Conservation (phyloP, 1,140 invertebrate genomes). For the Drosophila kepulauana region DNA sequence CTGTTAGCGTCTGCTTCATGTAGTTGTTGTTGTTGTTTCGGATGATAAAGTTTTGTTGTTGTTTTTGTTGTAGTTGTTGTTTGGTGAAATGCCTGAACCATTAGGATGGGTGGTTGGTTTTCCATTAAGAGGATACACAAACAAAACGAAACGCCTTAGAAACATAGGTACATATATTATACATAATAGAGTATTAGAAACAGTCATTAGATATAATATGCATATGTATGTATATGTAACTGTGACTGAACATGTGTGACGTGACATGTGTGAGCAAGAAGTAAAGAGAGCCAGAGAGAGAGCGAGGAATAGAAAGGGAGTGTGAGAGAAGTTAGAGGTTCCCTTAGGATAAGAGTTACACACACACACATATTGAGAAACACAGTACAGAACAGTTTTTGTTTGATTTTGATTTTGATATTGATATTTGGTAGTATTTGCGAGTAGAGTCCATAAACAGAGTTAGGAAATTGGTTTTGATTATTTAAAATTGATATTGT, state of each 20-base stretch:
- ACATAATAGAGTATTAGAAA: slow-evolving; percentile 42
- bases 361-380: slow-evolving; percentile 41
- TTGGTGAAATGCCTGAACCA: slow-evolving; percentile 69
- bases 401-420: no score
- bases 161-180: slow-evolving; percentile 17
- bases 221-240: slow-evolving; percentile 27
- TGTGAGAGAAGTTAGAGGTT: slow-evolving; percentile 60
- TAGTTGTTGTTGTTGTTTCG: slow-evolving; percentile 50
- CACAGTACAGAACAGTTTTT: slow-evolving; percentile 36
- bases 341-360: slow-evolving; percentile 36
- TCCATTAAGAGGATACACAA: slow-evolving; percentile 47
- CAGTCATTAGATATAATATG: slow-evolving; percentile 39
- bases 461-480: slow-evolving; percentile 31
- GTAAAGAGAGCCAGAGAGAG: slow-evolving; percentile 31
- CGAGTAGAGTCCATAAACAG: slow-evolving; percentile 34
- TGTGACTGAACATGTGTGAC: slow-evolving; percentile 49
- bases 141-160: slow-evolving; percentile 44
- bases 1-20: slow-evolving; percentile 57
- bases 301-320: neutral
- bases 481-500: neutral
- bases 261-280: slow-evolving; percentile 55
- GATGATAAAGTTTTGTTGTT: slow-evolving; percentile 38
- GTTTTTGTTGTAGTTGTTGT: slow-evolving; percentile 42
- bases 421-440: slow-evolving; percentile 32
- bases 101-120: slow-evolving; percentile 65